These are phyloP conservation scores for Lithobius niger DNA, from an alignment of 1,140 invertebrate species.

Conservation along the genomic window DNA sequence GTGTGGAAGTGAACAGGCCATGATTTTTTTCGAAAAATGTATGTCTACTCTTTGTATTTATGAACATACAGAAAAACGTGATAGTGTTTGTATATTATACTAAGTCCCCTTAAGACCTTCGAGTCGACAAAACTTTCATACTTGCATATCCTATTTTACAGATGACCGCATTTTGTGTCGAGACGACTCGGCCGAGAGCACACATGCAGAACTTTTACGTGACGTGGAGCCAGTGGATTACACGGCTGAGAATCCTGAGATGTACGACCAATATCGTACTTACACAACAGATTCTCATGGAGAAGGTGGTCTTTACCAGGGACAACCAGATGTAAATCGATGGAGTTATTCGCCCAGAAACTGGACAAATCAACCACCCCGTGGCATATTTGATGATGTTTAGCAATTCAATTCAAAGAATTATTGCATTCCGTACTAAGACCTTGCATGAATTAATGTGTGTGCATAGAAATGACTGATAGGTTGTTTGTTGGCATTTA, in stretches of 20 bases:
- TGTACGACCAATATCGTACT: constrained; percentile 13
- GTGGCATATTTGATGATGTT: constrained; percentile 74
- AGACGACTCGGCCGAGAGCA: constrained; percentile 43
- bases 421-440: too few species aligned
- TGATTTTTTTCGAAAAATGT: too few species aligned
- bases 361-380: constrained; percentile 41
- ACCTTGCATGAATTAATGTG: too few species aligned
- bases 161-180: constrained; percentile 35
- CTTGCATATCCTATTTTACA: constrained; percentile 16
- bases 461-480: too few species aligned
- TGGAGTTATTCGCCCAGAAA: constrained; percentile 15
- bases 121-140: too few species aligned
- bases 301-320: neutral
- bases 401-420: too few species aligned
- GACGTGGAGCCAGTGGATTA: constrained; percentile 50
- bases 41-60: too few species aligned
- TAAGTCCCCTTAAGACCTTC: too few species aligned
- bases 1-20: too few species aligned
- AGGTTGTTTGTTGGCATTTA: too few species aligned
- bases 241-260: constrained; percentile 21
- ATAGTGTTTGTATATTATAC: too few species aligned
- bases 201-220: constrained; percentile 42
- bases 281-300: constrained; percentile 4
- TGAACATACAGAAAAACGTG: too few species aligned
- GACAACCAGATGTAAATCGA: neutral